These are phyloP conservation scores for Takifugu bimaculatus DNA, from an alignment of 2,113 vertebrate species.

Conservation along the genomic window DNA sequence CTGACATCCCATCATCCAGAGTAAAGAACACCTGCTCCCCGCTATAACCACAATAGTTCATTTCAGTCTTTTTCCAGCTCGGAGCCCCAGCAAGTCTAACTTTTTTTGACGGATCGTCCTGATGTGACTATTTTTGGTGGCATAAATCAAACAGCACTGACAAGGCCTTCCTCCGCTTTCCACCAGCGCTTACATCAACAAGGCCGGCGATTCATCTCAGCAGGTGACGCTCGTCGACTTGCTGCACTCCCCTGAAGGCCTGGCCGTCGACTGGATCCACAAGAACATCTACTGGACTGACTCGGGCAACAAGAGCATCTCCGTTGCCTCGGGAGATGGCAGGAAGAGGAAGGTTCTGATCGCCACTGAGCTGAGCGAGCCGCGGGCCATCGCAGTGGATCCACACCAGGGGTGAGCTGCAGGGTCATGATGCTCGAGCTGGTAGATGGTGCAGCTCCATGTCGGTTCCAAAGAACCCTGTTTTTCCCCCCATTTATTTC, in stretches of 20 bases:
- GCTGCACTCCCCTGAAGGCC: constrained; percentile 89
- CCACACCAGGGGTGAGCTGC: constrained; percentile 86
- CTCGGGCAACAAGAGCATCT: constrained; percentile 94
- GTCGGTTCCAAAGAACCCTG: no score
- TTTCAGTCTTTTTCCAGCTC: constrained; percentile 4
- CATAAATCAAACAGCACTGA: background rate
- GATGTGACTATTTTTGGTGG: background rate
- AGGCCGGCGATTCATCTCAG: constrained; percentile 85
- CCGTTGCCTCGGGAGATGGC: constrained; percentile 88
- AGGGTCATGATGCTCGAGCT: background rate
- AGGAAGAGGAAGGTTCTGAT: constrained; percentile 87
- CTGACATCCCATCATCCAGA: constrained; percentile 37
- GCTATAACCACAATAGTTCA: background rate
- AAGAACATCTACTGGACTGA: constrained; percentile 99
- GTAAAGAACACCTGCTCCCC: constrained; percentile 22
- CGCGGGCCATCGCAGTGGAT: constrained; percentile 91
- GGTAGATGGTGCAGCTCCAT: background rate
- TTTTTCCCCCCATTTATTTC: no score
- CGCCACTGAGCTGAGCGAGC: constrained; percentile 85
- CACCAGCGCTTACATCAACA: constrained; percentile 90
- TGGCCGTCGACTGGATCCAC: constrained; percentile 96
- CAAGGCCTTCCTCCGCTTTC: constrained; percentile 4
- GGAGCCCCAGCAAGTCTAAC: background rate
- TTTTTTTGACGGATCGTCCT: background rate
- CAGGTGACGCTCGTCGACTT: constrained; percentile 87